phyloP scores from a whole-genome alignment of 2,888 invertebrate species.

The Trisateles emortualis region DNA sequence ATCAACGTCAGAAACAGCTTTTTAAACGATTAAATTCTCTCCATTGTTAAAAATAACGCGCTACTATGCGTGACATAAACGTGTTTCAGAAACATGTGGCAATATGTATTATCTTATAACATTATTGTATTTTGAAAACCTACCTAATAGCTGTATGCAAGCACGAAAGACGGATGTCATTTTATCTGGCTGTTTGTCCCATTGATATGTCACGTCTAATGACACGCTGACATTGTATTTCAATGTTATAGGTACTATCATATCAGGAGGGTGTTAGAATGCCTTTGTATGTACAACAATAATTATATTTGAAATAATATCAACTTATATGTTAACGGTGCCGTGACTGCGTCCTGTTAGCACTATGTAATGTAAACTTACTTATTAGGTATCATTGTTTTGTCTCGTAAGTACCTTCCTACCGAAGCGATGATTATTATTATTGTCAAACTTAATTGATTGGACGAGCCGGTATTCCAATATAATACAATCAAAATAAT shows the following conservation, averaged over 20 bases:
- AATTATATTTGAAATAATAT: slow-evolving; percentile 34
- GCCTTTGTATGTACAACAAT: slow-evolving; percentile 45
- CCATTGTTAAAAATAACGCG: slow-evolving; percentile 4
- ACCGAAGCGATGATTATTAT: slow-evolving; percentile 47
- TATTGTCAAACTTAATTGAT: slow-evolving; percentile 54
- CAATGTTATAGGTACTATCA: slow-evolving; percentile 58
- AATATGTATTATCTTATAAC: slow-evolving; percentile 15
- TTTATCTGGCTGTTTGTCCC: slow-evolving; percentile 65
- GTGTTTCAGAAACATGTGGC: slow-evolving; percentile 12
- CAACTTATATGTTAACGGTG: slow-evolving; percentile 33
- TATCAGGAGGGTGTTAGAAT: slow-evolving; percentile 49
- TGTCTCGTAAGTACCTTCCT: too few relatives aligned
- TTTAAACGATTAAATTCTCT: background rate
- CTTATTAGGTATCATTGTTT: slow-evolving; percentile 60
- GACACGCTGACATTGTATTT: slow-evolving; percentile 64
- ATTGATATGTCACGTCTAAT: slow-evolving; percentile 75
- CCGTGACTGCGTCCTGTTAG: slow-evolving; percentile 38
- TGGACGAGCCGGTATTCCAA: slow-evolving; percentile 50
- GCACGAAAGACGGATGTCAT: slow-evolving; percentile 61
- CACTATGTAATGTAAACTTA: slow-evolving; percentile 47
- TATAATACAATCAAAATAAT: slow-evolving; percentile 38
- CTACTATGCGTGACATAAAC: slow-evolving; percentile 1
- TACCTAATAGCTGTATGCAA: slow-evolving; percentile 38
- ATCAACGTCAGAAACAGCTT: slow-evolving; percentile 6
- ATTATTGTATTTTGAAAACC: slow-evolving; percentile 41